Base-by-base conservation (phyloP, 2,113 vertebrate genomes). In the Nothocercus nigrocapillus region DNA sequence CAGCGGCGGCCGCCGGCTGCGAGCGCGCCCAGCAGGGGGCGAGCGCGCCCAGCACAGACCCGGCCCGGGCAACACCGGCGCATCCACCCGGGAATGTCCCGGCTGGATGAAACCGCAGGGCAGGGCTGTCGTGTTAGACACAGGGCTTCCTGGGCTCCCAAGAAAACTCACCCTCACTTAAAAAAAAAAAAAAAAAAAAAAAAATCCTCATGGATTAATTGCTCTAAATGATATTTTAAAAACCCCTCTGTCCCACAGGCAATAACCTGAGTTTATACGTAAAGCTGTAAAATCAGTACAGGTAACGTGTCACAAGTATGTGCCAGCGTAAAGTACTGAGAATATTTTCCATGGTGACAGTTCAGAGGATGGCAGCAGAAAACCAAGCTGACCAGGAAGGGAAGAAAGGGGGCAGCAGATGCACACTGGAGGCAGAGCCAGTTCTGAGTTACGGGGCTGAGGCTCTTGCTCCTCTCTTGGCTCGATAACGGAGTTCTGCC, bases 1-100 rank as follows among this genome's bases (percentile, higher is more conserved):
- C 3, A 8, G 24, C 11, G 36, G 76, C 82, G 32, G 10, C 14
- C 0, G 2, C 15, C 25, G 51, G 54, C 58, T 58, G 13, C 13
- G 27, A 27, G 9, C 4, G 4, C n/a, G 73, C 56, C 94, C 96
- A 96, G 92, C 67, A 97, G 97, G 94, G 97, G 96, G 96, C 91
- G 91, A 82, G 53, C 93, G 68, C 64, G 63, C 59, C 63, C 74
- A 56, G 47, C 0, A 36, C 36, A 77, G 32, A 49, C 20, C 47
- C 47, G 8, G 18, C 47, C 21, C 47, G 4, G 47, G 20, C 45
- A 21, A 9, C 47, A 11, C 47, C 17, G 47, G 47, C 21, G 20
- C 20, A 8, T 49, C 47, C 47, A 21, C 20, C 47, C 47, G 20
- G 20, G 47, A 49, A 49, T 49, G 47, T 9, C 47, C 47, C 4